Base-by-base conservation (phyloP, 2,797 vertebrate species). In the Clarias fuscus region DNA sequence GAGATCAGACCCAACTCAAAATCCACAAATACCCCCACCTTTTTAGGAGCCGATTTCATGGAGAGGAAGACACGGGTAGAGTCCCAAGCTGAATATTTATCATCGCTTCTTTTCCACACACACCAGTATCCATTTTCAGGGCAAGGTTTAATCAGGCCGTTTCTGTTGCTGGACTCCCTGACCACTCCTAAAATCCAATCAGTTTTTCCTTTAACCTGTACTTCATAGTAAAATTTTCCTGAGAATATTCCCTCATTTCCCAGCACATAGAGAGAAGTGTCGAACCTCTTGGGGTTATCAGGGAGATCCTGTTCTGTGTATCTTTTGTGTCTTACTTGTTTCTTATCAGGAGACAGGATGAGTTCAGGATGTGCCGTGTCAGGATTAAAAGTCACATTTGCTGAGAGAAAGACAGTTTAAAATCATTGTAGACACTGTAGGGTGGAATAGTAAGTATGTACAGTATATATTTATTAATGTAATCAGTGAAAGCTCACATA, bases 301-400 rank as follows among this genome's bases (percentile, higher is more conserved):
- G 43, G 40, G 10, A 75, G 43, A 10, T 53, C 53, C 48, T 56
- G 75, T 20, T 15, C 13, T 15, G 0, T 56, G 75, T 30, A 7
- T 59, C 53, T 17, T 7, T 30, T 1, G 15, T 18, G 24, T 76
- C 40, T 77, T 17, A 77, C 75, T 56, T 77, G n/a, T 77, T 68
- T 68, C 64, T 3, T 7, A 65, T 65, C 64, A 27, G n/a, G 3
- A 27, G 22, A 43, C 24, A 82, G 62, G 62, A 82, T 48, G 62
- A 82, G 79, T 7, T 82, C 14, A 48, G 79, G 79, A 67, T 67
- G 62, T 17, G 79, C 79, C 53, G 79, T 67, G 30, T 82, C 79
- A 68, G 79, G 62, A 67, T 82, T 15, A 62, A 82, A n/a, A 82
- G 61, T 82, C 33, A 82, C 79, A 30, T 67, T 43, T 43, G 53